Evolutionary conservation across 1,140 invertebrate species (phyloP).

Genomic region (Chrysoperla carnea): DNA sequence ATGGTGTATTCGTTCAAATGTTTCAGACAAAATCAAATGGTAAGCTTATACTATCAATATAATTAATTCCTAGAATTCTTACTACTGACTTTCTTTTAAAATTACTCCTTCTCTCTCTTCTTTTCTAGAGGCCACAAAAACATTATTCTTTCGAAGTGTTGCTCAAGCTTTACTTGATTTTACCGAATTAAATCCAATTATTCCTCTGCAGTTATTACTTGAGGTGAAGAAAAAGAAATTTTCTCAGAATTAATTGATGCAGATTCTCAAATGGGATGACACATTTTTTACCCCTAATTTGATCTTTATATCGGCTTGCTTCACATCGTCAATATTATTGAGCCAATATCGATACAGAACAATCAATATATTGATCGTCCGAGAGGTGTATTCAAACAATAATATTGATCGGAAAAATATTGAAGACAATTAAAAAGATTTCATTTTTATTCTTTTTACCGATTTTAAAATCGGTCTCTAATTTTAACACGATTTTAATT

Average conservation of each 20-base stretch:
- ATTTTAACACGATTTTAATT: too few species aligned
- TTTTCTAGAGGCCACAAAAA: constrained; percentile 40
- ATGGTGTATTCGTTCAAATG: constrained; percentile 91
- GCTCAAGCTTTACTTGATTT: constrained; percentile 89
- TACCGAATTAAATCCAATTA: constrained; percentile 86
- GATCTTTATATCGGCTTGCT: too few species aligned
- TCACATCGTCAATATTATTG: too few species aligned
- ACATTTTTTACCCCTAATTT: constrained; percentile 6
- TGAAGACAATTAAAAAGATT: too few species aligned
- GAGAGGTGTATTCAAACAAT: too few species aligned
- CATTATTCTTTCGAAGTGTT: constrained; percentile 84
- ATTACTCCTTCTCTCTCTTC: constrained; percentile 2
- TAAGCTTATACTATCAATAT: constrained; percentile 17
- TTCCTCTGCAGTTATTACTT: constrained; percentile 77
- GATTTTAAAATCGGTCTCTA: too few species aligned
- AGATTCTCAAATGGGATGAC: not conserved
- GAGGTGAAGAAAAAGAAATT: constrained; percentile 51
- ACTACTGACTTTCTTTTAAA: not conserved
- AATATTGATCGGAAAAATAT: too few species aligned
- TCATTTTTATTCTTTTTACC: too few species aligned
- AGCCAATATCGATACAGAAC: too few species aligned
- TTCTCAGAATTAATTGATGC: not conserved
- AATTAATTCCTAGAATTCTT: not conserved
- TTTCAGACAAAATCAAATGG: constrained; percentile 79
- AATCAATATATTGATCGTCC: too few species aligned